phyloP scores from a whole-genome alignment of 2,888 invertebrate species.

The Drosophila multiciliata region DNA sequence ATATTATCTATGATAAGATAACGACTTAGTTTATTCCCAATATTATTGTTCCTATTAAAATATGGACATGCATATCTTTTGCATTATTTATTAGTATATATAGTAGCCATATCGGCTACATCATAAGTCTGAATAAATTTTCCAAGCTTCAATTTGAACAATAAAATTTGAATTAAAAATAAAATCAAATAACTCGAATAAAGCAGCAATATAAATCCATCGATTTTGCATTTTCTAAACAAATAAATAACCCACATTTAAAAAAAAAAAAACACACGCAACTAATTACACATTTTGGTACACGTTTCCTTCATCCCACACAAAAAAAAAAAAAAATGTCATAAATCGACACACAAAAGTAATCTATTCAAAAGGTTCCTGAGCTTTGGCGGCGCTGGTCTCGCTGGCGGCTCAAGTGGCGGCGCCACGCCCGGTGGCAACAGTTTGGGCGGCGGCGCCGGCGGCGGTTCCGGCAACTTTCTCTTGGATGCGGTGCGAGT shows the following conservation, averaged over 20 bases:
- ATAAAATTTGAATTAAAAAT: too few species aligned
- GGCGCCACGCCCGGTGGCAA: constrained; percentile 85
- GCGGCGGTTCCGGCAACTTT: constrained; percentile 95
- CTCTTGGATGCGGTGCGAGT: constrained; percentile 95
- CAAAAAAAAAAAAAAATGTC: constrained; percentile 13
- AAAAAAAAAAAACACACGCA: constrained; percentile 11
- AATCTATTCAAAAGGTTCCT: constrained; percentile 84
- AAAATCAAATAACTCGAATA: not conserved
- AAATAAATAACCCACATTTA: constrained; percentile 22
- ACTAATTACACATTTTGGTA: constrained; percentile 61
- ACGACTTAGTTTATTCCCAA: not conserved
- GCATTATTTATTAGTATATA: not conserved
- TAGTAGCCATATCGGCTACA: not conserved
- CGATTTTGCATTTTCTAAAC: constrained; percentile 13
- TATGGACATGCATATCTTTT: not conserved
- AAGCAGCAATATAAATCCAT: not conserved
- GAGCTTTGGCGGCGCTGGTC: constrained; percentile 85
- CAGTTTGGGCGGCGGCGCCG: constrained; percentile 88
- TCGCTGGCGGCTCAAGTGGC: constrained; percentile 76
- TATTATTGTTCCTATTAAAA: not conserved
- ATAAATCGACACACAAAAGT: constrained; percentile 56
- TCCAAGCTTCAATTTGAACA: not conserved
- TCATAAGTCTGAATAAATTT: not conserved
- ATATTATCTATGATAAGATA: not conserved
- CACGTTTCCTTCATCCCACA: constrained; percentile 12